Conservation (phyloP, 2,888 invertebrate genomes). For the Polyommatus iphigenia region DNA sequence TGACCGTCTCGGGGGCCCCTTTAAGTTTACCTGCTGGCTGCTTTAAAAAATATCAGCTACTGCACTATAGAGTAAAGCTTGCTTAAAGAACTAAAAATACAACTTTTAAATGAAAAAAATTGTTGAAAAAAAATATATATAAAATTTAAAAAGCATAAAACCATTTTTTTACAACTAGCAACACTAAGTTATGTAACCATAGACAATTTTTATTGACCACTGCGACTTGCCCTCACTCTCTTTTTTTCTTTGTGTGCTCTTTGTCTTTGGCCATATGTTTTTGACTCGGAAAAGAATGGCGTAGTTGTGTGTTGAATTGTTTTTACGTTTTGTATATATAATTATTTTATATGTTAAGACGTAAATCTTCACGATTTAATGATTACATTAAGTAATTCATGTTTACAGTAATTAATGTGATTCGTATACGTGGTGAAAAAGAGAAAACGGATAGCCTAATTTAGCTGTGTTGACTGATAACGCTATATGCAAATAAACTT, state of each 20-base stretch:
- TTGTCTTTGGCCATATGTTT: constrained; percentile 31
- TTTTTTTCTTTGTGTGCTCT: background rate
- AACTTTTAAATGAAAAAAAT: too few relatives aligned
- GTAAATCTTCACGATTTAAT: constrained; percentile 71
- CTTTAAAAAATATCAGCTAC: too few relatives aligned
- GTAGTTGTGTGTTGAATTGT: constrained; percentile 63
- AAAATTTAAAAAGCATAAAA: too few relatives aligned
- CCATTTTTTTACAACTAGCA: background rate
- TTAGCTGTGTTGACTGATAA: constrained; percentile 59
- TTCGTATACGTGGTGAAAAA: constrained; percentile 47
- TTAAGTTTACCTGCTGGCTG: too few relatives aligned
- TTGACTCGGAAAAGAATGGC: constrained; percentile 52
- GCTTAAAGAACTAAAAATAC: too few relatives aligned
- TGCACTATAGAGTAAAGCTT: too few relatives aligned
- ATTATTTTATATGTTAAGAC: constrained; percentile 66
- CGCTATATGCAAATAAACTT: constrained; percentile 56
- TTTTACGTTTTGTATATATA: constrained; percentile 73
- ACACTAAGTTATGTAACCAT: background rate
- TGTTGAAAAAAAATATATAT: too few relatives aligned
- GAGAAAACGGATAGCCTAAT: constrained; percentile 50
- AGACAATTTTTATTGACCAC: background rate
- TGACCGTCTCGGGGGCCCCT: too few relatives aligned
- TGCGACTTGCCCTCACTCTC: background rate
- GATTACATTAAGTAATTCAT: constrained; percentile 51
- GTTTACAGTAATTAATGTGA: constrained; percentile 47